These are phyloP conservation scores for Rhodeus uyekii DNA, from an alignment of 2,797 vertebrate genomes.

Conservation along the genomic window DNA sequence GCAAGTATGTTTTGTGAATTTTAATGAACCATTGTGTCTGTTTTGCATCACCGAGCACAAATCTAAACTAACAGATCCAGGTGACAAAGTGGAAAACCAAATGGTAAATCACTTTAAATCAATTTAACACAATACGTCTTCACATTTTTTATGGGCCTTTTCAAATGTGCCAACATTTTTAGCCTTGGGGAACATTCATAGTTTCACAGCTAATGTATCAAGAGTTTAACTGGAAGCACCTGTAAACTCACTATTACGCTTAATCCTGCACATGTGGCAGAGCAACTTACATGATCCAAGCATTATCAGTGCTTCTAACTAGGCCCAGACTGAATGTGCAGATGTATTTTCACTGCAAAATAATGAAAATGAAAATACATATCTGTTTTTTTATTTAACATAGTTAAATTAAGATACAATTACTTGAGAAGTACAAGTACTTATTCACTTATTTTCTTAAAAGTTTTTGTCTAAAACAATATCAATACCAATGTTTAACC, in stretches of 20 bases:
- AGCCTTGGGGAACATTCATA: constrained; percentile 65
- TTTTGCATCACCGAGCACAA: constrained; percentile 37
- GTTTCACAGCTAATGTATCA: constrained; percentile 74
- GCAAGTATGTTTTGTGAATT: constrained; percentile 13
- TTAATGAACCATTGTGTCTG: constrained; percentile 50
- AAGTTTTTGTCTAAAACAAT: background rate
- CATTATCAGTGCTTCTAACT: constrained; percentile 34
- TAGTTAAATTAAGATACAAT: background rate
- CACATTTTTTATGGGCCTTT: constrained; percentile 55
- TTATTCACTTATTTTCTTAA: background rate
- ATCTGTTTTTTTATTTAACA: too few species aligned
- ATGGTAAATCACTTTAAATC: constrained; percentile 59
- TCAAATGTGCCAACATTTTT: constrained; percentile 68
- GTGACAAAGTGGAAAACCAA: constrained; percentile 46
- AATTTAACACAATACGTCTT: constrained; percentile 47
- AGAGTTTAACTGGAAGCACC: constrained; percentile 75
- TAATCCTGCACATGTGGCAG: constrained; percentile 70
- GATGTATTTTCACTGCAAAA: background rate
- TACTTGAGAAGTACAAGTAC: background rate
- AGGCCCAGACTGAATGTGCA: background rate
- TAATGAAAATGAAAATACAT: too few species aligned
- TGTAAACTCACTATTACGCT: constrained; percentile 61
- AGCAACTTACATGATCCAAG: constrained; percentile 31
- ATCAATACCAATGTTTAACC: background rate
- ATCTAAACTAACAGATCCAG: constrained; percentile 29